Evolutionary conservation across 2,888 invertebrate genomes (phyloP).

Genomic region (Cheiracanthium punctorium): DNA sequence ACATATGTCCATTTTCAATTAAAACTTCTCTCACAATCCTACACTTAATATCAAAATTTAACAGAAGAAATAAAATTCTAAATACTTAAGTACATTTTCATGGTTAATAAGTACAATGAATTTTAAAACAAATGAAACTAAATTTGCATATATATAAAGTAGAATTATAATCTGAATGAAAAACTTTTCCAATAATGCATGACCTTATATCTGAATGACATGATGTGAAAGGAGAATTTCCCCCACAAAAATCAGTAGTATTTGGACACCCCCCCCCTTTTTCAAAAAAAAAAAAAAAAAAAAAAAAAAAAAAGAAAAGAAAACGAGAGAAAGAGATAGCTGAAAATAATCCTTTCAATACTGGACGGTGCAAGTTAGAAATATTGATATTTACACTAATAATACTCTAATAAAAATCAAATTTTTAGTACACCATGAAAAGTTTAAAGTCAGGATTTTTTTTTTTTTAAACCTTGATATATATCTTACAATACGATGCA

Average conservation of each 20-base stretch:
- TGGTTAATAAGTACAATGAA: not conserved
- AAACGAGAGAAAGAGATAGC: too few species aligned
- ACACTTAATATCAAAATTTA: too few species aligned
- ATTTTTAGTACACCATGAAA: too few species aligned
- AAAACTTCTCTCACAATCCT: too few species aligned
- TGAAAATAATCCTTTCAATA: not conserved
- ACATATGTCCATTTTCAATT: too few species aligned
- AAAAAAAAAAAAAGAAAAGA: too few species aligned
- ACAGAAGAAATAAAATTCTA: not conserved
- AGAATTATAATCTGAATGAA: not conserved
- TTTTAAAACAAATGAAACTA: not conserved
- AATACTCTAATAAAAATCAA: too few species aligned
- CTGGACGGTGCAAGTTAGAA: slow-evolving; percentile 4
- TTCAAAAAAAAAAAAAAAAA: too few species aligned
- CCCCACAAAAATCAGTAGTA: not conserved
- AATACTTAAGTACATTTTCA: not conserved
- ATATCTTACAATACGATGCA: too few species aligned
- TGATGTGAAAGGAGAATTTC: not conserved
- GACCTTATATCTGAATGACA: not conserved
- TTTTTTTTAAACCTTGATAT: too few species aligned
- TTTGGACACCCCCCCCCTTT: too few species aligned
- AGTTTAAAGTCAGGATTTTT: too few species aligned
- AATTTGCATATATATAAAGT: not conserved
- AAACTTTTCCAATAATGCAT: not conserved
- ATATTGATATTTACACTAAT: not conserved